Evolutionary conservation across 2,113 vertebrate species (phyloP).

Genomic region (Albula glossodonta): DNA sequence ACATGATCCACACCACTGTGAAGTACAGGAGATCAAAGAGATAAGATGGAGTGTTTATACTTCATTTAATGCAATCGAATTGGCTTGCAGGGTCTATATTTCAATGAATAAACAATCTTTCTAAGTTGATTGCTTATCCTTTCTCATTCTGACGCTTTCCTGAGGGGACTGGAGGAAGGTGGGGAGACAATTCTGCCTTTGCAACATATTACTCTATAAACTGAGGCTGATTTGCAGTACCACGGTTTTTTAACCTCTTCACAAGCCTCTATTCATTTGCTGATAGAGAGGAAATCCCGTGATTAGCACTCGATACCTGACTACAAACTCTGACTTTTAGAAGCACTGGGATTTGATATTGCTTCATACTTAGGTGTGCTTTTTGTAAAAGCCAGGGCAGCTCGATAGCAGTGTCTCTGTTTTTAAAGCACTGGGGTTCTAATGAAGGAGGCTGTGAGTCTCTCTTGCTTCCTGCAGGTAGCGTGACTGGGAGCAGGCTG

Average conservation of each 20-base stretch:
- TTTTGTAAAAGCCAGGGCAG: background rate
- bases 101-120: conserved; percentile 20
- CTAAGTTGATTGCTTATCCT: background rate
- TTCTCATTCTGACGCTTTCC: background rate
- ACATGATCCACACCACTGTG: background rate
- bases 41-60: background rate
- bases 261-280: background rate
- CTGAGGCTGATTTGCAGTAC: background rate
- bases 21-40: background rate
- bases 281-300: background rate
- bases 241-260: background rate
- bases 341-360: background rate
- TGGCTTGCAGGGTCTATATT: background rate
- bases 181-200: background rate
- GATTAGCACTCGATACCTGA: background rate
- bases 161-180: background rate
- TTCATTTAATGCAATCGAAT: background rate
- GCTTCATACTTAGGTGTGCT: background rate
- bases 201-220: background rate
- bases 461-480: background rate
- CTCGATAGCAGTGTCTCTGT: background rate
- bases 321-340: background rate
- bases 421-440: background rate
- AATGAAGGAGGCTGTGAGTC: background rate
- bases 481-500: background rate